Conservation (phyloP, 2,797 vertebrate species). For the Parauchenoglanis ngamensis region DNA sequence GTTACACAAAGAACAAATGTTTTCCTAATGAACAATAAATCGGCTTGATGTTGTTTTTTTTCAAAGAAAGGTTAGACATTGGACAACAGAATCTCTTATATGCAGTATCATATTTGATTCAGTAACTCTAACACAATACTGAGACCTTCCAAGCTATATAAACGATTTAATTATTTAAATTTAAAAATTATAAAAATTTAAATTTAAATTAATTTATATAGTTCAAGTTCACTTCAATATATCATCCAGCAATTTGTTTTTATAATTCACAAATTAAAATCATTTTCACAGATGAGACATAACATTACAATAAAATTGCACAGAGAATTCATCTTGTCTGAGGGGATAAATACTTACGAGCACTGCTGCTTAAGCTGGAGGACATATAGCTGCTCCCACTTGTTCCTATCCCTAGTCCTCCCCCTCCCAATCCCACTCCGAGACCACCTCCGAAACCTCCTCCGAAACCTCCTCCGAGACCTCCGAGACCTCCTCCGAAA, state of each 20-base stretch:
- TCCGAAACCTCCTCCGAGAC: slow-evolving; percentile 45
- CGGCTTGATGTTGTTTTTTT: not conserved
- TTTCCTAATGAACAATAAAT: not conserved
- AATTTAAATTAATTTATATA: not conserved
- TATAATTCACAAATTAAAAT: not conserved
- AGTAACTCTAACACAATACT: not conserved
- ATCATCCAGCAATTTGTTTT: not conserved
- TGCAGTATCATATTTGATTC: not conserved
- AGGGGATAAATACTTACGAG: slow-evolving; percentile 57
- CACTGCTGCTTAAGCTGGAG: slow-evolving; percentile 65
- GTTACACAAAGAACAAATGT: not conserved
- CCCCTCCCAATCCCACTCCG: slow-evolving; percentile 36
- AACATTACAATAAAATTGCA: not conserved
- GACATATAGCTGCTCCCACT: slow-evolving; percentile 56
- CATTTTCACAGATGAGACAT: not conserved
- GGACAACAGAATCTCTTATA: not conserved
- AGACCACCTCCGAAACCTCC: slow-evolving; percentile 36
- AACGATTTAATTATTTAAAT: not conserved
- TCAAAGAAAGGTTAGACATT: not conserved
- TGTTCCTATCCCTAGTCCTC: slow-evolving; percentile 36
- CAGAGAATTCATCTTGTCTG: not conserved
- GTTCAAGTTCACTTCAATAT: not conserved
- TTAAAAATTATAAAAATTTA: not conserved
- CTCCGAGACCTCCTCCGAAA: slow-evolving; percentile 36
- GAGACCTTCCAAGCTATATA: not conserved